A percentile compares a stretch with the other conserved stretches of the same genome.
These are phyloP conservation scores for Oxyscelio sp. DNA, from an alignment of 2,888 invertebrate genomes.

Conservation along the genomic window DNA sequence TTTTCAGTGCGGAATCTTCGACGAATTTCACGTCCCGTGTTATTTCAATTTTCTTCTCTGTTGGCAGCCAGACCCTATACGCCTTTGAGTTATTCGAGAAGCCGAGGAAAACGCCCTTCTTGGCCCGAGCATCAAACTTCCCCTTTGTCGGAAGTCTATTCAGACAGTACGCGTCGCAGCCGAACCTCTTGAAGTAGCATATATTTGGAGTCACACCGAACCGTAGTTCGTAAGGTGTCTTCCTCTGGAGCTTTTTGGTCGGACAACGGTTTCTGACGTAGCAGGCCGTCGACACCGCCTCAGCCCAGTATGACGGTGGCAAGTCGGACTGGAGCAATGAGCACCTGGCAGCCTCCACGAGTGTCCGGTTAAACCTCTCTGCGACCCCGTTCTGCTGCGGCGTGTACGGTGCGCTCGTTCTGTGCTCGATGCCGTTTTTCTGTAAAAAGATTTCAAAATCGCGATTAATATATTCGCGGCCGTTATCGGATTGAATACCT, in stretches of 20 bases:
- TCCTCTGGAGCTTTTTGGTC: background rate
- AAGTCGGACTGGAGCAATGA: background rate
- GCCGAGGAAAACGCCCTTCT: constrained; percentile 10
- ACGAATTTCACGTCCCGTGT: background rate
- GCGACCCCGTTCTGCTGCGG: background rate
- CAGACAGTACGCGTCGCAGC: constrained; percentile 29
- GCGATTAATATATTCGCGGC: background rate
- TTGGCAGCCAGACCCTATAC: background rate
- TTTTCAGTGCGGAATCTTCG: background rate
- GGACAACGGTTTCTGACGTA: constrained; percentile 11
- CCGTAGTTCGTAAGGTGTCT: constrained; percentile 31
- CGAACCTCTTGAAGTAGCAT: constrained; percentile 74
- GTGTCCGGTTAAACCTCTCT: too few relatives aligned
- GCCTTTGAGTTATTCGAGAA: constrained; percentile 11
- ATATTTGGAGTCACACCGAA: constrained; percentile 61
- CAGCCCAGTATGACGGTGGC: too few relatives aligned
- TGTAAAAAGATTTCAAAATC: background rate
- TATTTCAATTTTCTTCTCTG: background rate
- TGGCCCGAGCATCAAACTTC: constrained; percentile 7
- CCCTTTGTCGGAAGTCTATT: background rate
- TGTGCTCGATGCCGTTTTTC: background rate
- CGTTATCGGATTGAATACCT: background rate
- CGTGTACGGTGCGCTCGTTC: background rate
- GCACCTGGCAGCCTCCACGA: background rate
- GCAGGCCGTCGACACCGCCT: constrained; percentile 64